Conservation (phyloP, 2,113 vertebrate species). For the Pachycephala philippinensis region DNA sequence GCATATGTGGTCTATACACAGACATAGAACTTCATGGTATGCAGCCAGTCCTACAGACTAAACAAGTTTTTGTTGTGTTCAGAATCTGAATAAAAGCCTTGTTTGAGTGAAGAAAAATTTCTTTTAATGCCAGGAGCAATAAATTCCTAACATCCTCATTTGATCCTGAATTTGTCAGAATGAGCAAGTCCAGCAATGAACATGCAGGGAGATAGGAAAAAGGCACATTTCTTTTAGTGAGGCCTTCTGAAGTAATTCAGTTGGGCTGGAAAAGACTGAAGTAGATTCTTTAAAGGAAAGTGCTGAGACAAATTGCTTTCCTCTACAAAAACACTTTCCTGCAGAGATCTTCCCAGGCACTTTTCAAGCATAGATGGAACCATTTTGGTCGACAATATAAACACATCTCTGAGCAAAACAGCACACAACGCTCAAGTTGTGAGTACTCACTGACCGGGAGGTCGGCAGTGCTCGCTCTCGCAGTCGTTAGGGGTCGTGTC, state of each 20-base stretch:
- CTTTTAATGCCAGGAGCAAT: neutral
- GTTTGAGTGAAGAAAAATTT: neutral
- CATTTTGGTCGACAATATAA: slow-evolving; percentile 5
- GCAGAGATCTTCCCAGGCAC: slow-evolving; percentile 24
- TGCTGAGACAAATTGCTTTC: slow-evolving; percentile 45
- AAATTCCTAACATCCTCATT: neutral
- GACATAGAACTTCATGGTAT: neutral
- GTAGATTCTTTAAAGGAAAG: slow-evolving; percentile 36
- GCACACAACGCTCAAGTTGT: neutral
- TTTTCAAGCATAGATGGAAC: slow-evolving; percentile 22
- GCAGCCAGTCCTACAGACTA: neutral
- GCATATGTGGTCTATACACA: neutral
- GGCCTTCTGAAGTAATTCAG: neutral
- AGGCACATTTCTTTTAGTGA: neutral
- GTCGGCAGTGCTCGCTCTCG: neutral
- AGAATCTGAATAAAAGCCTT: neutral
- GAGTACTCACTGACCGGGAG: slow-evolving; percentile 60
- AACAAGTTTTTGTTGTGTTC: neutral
- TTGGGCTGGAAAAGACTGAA: neutral
- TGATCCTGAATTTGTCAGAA: neutral
- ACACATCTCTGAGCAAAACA: neutral
- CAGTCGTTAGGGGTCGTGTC: neutral
- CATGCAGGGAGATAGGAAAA: neutral
- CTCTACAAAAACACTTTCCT: slow-evolving; percentile 23
- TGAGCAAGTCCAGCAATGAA: neutral